Conservation (phyloP, 2,888 invertebrate species). For the Nymphalis urticae region DNA sequence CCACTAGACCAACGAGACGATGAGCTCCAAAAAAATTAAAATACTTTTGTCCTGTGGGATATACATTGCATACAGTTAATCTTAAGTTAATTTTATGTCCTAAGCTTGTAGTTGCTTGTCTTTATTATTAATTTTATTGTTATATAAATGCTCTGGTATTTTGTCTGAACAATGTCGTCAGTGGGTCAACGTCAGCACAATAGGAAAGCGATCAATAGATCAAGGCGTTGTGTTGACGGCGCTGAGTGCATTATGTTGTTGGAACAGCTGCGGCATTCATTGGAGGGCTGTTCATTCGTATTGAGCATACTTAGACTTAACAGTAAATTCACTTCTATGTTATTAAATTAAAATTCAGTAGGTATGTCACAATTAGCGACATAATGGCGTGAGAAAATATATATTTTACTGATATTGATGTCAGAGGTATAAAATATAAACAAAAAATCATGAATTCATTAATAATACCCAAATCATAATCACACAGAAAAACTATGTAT, state of each 20-base stretch:
- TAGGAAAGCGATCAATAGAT: background rate
- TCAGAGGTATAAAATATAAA: too few relatives aligned
- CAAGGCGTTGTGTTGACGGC: background rate
- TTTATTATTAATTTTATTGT: too few relatives aligned
- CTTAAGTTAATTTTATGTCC: too few relatives aligned
- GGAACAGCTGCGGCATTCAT: background rate
- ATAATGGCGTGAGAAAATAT: too few relatives aligned
- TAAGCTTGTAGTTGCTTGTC: too few relatives aligned
- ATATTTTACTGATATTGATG: too few relatives aligned
- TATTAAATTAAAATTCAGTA: too few relatives aligned
- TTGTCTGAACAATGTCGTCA: background rate
- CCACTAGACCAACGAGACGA: too few relatives aligned
- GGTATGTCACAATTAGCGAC: too few relatives aligned
- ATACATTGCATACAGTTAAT: background rate
- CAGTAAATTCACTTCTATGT: background rate
- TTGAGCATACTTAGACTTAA: background rate
- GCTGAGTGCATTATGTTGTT: slow-evolving; percentile 3
- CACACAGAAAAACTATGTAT: too few relatives aligned
- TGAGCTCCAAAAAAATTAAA: background rate
- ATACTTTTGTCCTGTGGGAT: background rate
- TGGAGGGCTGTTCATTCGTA: background rate
- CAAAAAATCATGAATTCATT: too few relatives aligned
- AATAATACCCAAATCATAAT: too few relatives aligned
- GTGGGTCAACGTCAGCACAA: slow-evolving; percentile 1
- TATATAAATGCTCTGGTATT: background rate